Conservation (phyloP, 2,113 vertebrate species). For the Chaenogobius annularis region DNA sequence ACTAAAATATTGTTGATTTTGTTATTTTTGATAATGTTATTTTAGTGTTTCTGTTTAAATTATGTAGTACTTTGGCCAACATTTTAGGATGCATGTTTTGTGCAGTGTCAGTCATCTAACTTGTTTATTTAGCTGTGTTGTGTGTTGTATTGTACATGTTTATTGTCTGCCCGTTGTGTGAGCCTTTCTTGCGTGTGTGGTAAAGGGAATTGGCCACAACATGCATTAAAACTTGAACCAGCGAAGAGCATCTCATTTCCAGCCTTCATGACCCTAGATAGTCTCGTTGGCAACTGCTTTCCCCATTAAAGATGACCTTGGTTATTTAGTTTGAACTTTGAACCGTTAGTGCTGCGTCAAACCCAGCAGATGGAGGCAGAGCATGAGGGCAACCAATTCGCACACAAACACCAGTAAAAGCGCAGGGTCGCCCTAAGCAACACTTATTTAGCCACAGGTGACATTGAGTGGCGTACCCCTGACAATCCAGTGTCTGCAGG, state of each 20-base stretch:
- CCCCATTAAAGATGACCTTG: slow-evolving; percentile 64
- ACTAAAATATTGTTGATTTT: no score
- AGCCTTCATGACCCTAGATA: background rate
- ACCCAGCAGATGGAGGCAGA: slow-evolving; percentile 65
- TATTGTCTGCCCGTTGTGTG: no score
- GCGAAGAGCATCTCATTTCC: slow-evolving; percentile 18
- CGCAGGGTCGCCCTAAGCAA: slow-evolving; percentile 43
- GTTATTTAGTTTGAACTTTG: slow-evolving; percentile 61
- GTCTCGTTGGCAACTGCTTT: slow-evolving; percentile 48
- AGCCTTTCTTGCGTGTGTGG: no score
- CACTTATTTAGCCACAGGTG: slow-evolving; percentile 31
- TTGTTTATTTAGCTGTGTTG: no score
- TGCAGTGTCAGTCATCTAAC: no score
- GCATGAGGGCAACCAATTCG: slow-evolving; percentile 51
- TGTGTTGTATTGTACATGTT: no score
- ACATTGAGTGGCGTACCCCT: background rate
- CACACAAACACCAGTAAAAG: slow-evolving; percentile 27
- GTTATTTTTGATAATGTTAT: no score
- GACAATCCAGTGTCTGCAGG: slow-evolving; percentile 21
- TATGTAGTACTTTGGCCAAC: no score
- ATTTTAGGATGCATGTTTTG: no score
- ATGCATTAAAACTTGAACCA: slow-evolving; percentile 17
- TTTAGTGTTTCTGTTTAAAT: no score
- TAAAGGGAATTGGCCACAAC: background rate
- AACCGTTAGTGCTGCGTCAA: slow-evolving; percentile 58